Conservation (phyloP, 2,113 vertebrate species). For the Sinocyclocheilus maitianheensis region DNA sequence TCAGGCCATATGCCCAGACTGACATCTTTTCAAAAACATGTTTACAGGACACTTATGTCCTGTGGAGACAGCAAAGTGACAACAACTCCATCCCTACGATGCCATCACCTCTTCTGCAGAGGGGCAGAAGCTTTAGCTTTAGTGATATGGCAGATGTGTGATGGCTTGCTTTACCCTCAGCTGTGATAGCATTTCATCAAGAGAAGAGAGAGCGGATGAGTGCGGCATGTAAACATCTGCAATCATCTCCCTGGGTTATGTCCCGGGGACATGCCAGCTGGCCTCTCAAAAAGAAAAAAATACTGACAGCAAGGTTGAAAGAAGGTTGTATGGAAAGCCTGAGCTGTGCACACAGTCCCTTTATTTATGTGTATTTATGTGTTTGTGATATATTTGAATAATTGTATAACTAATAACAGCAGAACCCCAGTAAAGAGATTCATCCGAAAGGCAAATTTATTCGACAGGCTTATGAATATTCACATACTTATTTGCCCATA, state of each 20-base stretch:
- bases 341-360: too few relatives aligned
- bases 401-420: too few relatives aligned
- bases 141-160: slow-evolving; percentile 19
- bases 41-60: slow-evolving; percentile 24
- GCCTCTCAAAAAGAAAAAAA: slow-evolving; percentile 9
- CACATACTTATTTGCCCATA: too few relatives aligned
- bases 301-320: too few relatives aligned
- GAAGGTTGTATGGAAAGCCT: too few relatives aligned
- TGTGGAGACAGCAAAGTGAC: slow-evolving; percentile 13
- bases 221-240: slow-evolving; percentile 46
- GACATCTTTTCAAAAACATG: slow-evolving; percentile 11
- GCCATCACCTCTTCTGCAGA: neutral
- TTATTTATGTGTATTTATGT: too few relatives aligned
- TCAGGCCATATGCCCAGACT: neutral
- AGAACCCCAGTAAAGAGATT: too few relatives aligned
- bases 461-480: too few relatives aligned
- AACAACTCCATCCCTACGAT: neutral
- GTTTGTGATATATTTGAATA: too few relatives aligned
- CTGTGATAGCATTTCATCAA: slow-evolving; percentile 13
- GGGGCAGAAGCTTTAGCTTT: neutral
- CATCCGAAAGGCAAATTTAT: too few relatives aligned
- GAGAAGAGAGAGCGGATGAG: neutral
- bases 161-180: slow-evolving; percentile 20
- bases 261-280: slow-evolving; percentile 50
- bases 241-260: slow-evolving; percentile 37